phyloP scores from a whole-genome alignment of 2,113 vertebrate species.

The Chloropsis hardwickii region DNA sequence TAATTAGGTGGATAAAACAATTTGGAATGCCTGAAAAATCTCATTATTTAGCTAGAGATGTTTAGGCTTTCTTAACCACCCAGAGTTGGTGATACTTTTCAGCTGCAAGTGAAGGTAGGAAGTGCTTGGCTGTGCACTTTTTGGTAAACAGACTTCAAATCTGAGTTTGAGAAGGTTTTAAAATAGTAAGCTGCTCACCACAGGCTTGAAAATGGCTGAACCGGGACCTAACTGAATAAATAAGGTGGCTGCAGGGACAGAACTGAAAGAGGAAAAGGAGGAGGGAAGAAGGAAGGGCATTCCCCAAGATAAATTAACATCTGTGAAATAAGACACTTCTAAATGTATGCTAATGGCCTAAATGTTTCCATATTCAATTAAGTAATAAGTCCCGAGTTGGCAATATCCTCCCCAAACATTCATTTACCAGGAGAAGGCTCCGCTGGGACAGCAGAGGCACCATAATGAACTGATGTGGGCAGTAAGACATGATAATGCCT shows the following conservation, averaged over 20 bases:
- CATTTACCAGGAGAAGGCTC: background rate
- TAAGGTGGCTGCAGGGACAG: conserved; percentile 48
- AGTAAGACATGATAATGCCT: background rate
- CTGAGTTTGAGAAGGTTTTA: background rate
- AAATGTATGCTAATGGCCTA: conserved; percentile 28
- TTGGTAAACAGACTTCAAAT: background rate
- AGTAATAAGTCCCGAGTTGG: background rate
- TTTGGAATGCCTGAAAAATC: background rate
- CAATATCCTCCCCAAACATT: conserved; percentile 8
- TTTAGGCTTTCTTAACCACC: background rate
- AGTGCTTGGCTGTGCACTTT: background rate
- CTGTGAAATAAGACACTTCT: conserved; percentile 27
- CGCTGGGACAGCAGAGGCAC: background rate
- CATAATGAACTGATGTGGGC: background rate
- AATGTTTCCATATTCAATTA: conserved; percentile 49
- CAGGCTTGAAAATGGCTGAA: background rate
- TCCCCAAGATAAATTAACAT: conserved; percentile 53
- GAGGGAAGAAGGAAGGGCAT: background rate
- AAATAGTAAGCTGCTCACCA: background rate
- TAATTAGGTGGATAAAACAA: background rate
- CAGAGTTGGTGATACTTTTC: background rate
- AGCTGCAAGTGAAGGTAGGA: background rate
- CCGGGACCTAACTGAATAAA: conserved; percentile 34
- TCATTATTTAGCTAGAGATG: background rate
- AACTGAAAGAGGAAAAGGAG: background rate